Evolutionary conservation across 2,797 vertebrate genomes (phyloP).

Genomic region (Ctenochaetus hawaiiensis): DNA sequence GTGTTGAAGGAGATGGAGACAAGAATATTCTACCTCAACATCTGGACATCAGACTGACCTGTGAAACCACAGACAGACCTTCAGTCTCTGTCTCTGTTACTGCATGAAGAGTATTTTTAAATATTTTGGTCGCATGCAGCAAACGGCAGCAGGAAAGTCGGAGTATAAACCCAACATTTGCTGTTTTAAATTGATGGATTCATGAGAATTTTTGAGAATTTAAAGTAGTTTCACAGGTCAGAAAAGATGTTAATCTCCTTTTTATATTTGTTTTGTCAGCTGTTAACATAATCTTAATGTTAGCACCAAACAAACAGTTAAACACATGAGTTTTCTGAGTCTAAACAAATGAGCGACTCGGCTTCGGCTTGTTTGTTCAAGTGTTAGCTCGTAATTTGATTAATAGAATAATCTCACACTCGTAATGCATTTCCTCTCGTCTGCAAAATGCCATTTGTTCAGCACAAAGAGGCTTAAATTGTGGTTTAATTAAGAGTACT

Average conservation of each 20-base stretch:
- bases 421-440: neutral
- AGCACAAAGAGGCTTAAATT: constrained; percentile 17
- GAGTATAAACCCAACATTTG: too few species aligned
- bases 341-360: neutral
- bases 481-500: constrained; percentile 1
- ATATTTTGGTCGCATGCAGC: too few species aligned
- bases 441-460: neutral
- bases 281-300: neutral
- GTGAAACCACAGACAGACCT: constrained; percentile 5
- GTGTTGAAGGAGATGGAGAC: constrained; percentile 16
- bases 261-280: too few species aligned
- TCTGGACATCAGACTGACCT: constrained; percentile 48
- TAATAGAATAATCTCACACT: neutral
- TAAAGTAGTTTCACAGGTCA: neutral
- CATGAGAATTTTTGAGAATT: neutral
- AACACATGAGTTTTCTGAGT: too few species aligned
- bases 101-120: too few species aligned
- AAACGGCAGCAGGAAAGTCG: too few species aligned
- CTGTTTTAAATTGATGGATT: neutral
- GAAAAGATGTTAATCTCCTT: neutral
- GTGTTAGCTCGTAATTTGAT: neutral
- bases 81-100: neutral
- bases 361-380: neutral
- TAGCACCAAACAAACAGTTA: neutral
- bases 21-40: constrained; percentile 56